Base-by-base conservation (phyloP, 2,113 vertebrate genomes). In the Cephalopterus ornatus region DNA sequence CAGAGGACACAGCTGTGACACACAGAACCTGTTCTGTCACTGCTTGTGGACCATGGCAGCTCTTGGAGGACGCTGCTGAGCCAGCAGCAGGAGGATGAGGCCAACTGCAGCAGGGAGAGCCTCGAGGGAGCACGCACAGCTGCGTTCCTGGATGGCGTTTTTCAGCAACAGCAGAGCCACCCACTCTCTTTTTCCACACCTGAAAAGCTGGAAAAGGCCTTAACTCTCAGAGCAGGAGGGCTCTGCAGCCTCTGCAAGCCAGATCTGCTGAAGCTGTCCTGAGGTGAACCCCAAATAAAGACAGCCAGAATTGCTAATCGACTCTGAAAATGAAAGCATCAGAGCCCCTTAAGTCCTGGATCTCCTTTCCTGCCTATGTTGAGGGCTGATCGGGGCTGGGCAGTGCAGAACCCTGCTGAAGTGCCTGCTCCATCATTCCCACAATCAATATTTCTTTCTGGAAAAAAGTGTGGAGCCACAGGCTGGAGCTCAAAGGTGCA, bases 1-100 rank as follows among this genome's bases (percentile, higher is more conserved):
- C 35, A 26, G 67, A 68, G 27, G 32, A 32, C 1, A 37, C 0
- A 66, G 33, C 66, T 23, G 26, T 5, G 3, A 4, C 0, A 3
- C 12, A 32, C 2, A 5, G 49, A 42, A 59, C 6, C 52, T 30
- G 27, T 70, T 55, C n/a, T 6, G 1, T 28, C 1, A 0, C 49
- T 26, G 65, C 32, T 30, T 0, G 0, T 3, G 1, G 30, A 10
- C 7, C 8, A 4, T 4, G 46, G 78, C 3, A 4, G 35, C 55
- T n/a, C n/a, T 44, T 0, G 0, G 37, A 33, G 35, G 33, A n/a
- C 15, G 77, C 32, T 68, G 88, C 77, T 59, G 49, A 3, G 2
- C 7, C 2, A 1, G 83, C 50, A 12, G 70, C 1, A 2, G 66
- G 53, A 81, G 39, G 41, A 28, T 14, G 41, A 74, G 70, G 46